Base-by-base conservation (phyloP, 2,797 vertebrate genomes). In the Agapornis canus region DNA sequence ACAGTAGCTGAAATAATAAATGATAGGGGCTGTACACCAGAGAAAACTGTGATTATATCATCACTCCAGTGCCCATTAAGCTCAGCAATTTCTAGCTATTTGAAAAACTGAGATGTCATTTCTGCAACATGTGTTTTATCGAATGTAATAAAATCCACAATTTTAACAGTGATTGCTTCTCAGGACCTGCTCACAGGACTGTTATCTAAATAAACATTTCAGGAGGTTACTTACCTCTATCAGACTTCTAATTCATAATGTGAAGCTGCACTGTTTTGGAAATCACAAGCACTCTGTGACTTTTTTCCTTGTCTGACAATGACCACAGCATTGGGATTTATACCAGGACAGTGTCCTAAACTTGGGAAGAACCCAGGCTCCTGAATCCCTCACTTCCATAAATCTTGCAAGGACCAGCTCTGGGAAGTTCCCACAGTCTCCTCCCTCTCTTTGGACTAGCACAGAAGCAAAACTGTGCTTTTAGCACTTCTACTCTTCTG, bases 41-140 rank as follows among this genome's bases (percentile, higher is more conserved):
- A 94, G 86, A 89, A 92, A 95, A 92, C 84, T 69, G 86, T 91
- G 86, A 97, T 97, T 95, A 95, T 96, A 82, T 90, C 88, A 94
- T 96, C 95, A 86, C 82, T 95, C 68, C 64, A 48, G 60, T 70
- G 23, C 22, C 71, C 94, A 94, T 95, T 95, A 96, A 96, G 91
- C 77, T 95, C 84, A 95, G 90, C 42, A 95, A 87, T 60, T 95
- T 82, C 80, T 80, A 82, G 72, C 84, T 69, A 73, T 92, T 93
- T 92, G 94, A 89, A 95, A 94, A 94, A 86, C 78, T 47, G 80
- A 91, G 60, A 82, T 83, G 86, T 91, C 84, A 95, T 89, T 96
- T 94, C 79, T 89, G n/a, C 31, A 94, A 86, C 76, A 37, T 32
- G 72, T 78, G 56, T 90, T 95, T 96, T 93, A 86, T 59, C 93